These are phyloP conservation scores for Denticeps clupeoides DNA, from an alignment of 2,797 vertebrate species.

Conservation along the genomic window DNA sequence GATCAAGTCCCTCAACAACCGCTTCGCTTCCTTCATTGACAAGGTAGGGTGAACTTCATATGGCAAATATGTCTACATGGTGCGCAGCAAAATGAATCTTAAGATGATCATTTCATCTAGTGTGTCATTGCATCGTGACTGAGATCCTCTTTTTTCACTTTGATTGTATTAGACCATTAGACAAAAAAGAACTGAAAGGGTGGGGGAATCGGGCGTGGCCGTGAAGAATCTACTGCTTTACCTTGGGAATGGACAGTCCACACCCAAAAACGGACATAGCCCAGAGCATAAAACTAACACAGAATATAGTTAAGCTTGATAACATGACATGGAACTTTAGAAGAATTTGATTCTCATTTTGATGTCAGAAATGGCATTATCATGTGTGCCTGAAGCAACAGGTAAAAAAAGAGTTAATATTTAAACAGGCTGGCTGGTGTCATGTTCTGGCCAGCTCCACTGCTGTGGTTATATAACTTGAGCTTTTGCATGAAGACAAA, in stretches of 20 bases:
- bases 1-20: constrained; percentile 95
- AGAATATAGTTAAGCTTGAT: too few species aligned
- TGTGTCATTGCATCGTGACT: too few species aligned
- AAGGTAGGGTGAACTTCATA: constrained; percentile 61
- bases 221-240: constrained; percentile 47
- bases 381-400: not conserved
- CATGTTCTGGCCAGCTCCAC: constrained; percentile 44
- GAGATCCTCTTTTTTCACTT: too few species aligned
- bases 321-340: too few species aligned
- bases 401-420: constrained; percentile 57
- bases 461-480: constrained; percentile 34
- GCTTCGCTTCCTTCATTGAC: constrained; percentile 91
- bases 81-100: too few species aligned
- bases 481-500: constrained; percentile 9
- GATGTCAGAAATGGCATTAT: not conserved
- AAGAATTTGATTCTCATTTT: too few species aligned
- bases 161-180: too few species aligned
- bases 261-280: constrained; percentile 18
- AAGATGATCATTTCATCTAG: too few species aligned
- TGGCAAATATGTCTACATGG: too few species aligned
- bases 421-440: constrained; percentile 55
- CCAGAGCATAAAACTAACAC: not conserved
- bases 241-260: constrained; percentile 46
- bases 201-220: constrained; percentile 55
- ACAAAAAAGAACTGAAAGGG: too few species aligned